phyloP scores from a whole-genome alignment of 2,888 invertebrate genomes.

The Lasioglossum morio region DNA sequence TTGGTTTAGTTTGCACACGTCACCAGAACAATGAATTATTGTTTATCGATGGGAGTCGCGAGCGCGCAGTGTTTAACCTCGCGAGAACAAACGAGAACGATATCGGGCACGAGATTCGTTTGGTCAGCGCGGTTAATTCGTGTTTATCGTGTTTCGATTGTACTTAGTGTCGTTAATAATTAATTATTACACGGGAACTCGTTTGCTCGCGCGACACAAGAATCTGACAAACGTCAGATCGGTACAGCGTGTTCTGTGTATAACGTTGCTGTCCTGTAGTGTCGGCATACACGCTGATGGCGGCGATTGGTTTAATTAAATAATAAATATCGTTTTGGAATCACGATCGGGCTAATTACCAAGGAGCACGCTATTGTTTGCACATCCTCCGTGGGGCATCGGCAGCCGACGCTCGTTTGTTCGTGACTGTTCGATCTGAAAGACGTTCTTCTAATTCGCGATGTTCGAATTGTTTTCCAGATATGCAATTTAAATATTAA shows the following conservation, averaged over 20 bases:
- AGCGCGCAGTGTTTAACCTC: background rate
- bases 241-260: slow-evolving; percentile 12
- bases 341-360: slow-evolving; percentile 77
- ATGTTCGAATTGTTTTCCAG: background rate
- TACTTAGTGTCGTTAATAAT: slow-evolving; percentile 15
- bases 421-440: slow-evolving; percentile 12
- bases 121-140: background rate
- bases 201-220: slow-evolving; percentile 29
- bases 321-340: slow-evolving; percentile 77
- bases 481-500: background rate
- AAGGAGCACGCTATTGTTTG: slow-evolving; percentile 75
- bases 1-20: background rate
- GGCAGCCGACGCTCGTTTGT: slow-evolving; percentile 19
- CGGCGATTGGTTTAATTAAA: slow-evolving; percentile 77
- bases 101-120: background rate
- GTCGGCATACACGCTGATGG: slow-evolving; percentile 25
- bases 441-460: background rate
- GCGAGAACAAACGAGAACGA: background rate
- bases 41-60: background rate
- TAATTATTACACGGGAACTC: slow-evolving; percentile 22
- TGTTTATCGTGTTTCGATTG: slow-evolving; percentile 24
- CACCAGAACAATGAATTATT: background rate
- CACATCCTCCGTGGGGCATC: slow-evolving; percentile 50
- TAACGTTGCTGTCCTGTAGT: background rate
- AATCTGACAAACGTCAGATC: slow-evolving; percentile 6